phyloP scores from a whole-genome alignment of 2,888 invertebrate species.

The Harpalus rufipes region DNA sequence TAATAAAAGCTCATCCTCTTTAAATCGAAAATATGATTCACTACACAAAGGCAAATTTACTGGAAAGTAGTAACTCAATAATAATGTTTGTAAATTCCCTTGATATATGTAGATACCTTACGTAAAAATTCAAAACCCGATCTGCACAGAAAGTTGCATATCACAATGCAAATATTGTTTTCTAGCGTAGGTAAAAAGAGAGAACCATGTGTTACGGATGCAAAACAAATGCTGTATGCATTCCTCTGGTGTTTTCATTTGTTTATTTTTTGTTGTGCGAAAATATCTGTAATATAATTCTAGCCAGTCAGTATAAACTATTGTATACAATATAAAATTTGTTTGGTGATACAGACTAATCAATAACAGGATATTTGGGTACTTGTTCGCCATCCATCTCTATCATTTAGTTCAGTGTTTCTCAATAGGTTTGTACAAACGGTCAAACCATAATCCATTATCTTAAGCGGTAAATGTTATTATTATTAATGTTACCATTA shows the following conservation, averaged over 20 bases:
- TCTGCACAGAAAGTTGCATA: slow-evolving; percentile 42
- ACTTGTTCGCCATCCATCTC: slow-evolving; percentile 29
- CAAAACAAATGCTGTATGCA: slow-evolving; percentile 24
- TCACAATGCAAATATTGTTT: slow-evolving; percentile 53
- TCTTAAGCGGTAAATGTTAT: too few relatives aligned
- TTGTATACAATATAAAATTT: too few relatives aligned
- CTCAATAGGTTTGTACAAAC: not conserved
- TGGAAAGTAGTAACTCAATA: slow-evolving; percentile 25
- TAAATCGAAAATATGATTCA: not conserved
- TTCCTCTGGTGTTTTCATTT: slow-evolving; percentile 10
- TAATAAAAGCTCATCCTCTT: not conserved
- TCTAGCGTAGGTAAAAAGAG: slow-evolving; percentile 44
- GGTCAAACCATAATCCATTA: too few relatives aligned
- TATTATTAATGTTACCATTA: too few relatives aligned
- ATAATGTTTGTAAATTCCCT: slow-evolving; percentile 32
- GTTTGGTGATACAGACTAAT: slow-evolving; percentile 24
- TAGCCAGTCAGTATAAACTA: slow-evolving; percentile 12
- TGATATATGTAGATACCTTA: slow-evolving; percentile 11
- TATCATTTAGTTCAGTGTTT: not conserved
- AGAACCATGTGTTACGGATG: slow-evolving; percentile 19
- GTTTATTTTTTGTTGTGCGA: not conserved
- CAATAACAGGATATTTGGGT: slow-evolving; percentile 52
- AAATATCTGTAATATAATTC: slow-evolving; percentile 11
- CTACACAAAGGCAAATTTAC: not conserved
- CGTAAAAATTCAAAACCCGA: slow-evolving; percentile 21